Evolutionary conservation across 1,140 invertebrate genomes (phyloP).

Genomic region (Calliphora vicina): DNA sequence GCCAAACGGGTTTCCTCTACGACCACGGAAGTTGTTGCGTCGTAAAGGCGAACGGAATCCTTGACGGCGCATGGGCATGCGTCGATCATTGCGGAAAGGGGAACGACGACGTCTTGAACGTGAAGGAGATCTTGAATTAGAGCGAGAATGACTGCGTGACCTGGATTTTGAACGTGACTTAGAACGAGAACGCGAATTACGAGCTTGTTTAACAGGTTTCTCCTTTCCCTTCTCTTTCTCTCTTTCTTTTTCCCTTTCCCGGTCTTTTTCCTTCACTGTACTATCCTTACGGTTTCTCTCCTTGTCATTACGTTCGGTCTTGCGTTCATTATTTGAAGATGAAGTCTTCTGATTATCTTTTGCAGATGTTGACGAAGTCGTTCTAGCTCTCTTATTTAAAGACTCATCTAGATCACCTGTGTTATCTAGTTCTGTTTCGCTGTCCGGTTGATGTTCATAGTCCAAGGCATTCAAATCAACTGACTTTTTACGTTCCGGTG

Average conservation of each 20-base stretch:
- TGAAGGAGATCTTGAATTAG: conserved; percentile 20
- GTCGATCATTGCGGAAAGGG: conserved; percentile 46
- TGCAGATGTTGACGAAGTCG: background rate
- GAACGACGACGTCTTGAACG: conserved; percentile 46
- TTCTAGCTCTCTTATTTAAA: background rate
- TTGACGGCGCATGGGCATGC: conserved; percentile 35
- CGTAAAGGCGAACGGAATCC: conserved; percentile 37
- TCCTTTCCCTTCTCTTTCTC: conserved; percentile 36
- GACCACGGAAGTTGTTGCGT: conserved; percentile 37
- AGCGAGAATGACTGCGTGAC: conserved; percentile 40
- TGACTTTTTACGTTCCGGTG: conserved; percentile 49
- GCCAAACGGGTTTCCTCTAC: conserved; percentile 53
- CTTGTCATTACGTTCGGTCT: background rate
- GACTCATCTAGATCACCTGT: background rate
- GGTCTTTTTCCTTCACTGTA: conserved; percentile 13
- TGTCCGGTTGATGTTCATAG: conserved; percentile 59
- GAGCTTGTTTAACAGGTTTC: background rate
- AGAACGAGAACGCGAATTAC: conserved; percentile 29
- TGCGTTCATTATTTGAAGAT: background rate
- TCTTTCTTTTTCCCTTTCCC: conserved; percentile 17
- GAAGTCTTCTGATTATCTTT: background rate
- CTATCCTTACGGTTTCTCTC: background rate
- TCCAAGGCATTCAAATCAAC: conserved; percentile 60
- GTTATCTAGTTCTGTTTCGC: conserved; percentile 40
- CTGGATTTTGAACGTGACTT: conserved; percentile 23